phyloP scores from a whole-genome alignment of 2,888 invertebrate species.

The Oligia strigilis region DNA sequence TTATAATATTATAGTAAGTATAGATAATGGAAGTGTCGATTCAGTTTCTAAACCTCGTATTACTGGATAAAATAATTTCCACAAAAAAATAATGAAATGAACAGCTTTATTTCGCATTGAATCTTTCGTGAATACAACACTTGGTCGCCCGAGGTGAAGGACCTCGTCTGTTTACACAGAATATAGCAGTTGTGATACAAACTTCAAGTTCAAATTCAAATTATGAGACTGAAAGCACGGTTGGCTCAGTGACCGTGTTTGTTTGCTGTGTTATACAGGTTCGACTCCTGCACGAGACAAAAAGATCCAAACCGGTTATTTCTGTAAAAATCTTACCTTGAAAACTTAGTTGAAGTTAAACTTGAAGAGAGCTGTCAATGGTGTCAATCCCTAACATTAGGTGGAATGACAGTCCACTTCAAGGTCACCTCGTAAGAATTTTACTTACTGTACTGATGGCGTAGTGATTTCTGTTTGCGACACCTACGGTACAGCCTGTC shows the following conservation, averaged over 20 bases:
- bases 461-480: neutral
- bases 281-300: neutral
- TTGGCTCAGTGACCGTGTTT: neutral
- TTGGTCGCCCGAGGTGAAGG: constrained; percentile 38
- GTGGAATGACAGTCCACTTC: neutral
- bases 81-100: constrained; percentile 13
- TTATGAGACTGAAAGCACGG: neutral
- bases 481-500: neutral
- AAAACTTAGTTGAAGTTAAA: neutral
- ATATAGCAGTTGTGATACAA: constrained; percentile 28
- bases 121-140: constrained; percentile 36
- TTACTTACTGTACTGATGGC: neutral
- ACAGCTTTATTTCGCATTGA: constrained; percentile 26
- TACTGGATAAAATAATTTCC: neutral
- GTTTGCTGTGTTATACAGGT: neutral
- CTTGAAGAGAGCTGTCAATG: neutral
- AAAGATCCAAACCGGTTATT: too few species aligned
- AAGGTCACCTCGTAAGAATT: neutral
- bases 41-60: neutral
- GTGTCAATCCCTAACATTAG: neutral
- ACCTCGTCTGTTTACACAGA: constrained; percentile 32
- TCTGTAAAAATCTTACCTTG: neutral
- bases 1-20: too few species aligned
- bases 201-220: constrained; percentile 35
- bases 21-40: neutral